Conservation (phyloP, 2,888 invertebrate species). For the Diarsia brunnea region DNA sequence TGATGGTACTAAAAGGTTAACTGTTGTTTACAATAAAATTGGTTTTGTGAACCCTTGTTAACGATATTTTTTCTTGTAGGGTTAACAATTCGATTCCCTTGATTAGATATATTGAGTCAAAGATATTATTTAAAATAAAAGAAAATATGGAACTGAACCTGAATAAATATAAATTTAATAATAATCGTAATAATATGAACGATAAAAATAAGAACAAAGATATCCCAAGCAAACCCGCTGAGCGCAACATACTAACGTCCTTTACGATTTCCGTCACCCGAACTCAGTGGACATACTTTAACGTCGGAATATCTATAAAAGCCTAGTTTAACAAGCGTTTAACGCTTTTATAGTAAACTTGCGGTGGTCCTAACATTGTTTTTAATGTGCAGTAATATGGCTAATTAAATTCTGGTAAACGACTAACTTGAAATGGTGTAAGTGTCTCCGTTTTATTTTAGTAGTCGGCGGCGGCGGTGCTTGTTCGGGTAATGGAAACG, state of each 20-base stretch:
- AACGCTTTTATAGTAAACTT: conserved; percentile 82
- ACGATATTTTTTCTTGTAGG: neutral
- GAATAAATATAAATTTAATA: no score
- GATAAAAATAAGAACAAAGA: conserved; percentile 15
- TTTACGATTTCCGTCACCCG: conserved; percentile 71
- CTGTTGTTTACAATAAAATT: conserved; percentile 36
- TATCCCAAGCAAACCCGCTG: conserved; percentile 17
- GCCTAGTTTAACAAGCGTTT: conserved; percentile 79
- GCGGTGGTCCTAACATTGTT: conserved; percentile 89
- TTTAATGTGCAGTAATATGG: conserved; percentile 88
- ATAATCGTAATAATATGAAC: no score
- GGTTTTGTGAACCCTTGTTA: conserved; percentile 15
- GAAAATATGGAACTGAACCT: neutral
- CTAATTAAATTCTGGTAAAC: conserved; percentile 85
- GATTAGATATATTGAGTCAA: neutral
- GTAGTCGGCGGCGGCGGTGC: conserved; percentile 50
- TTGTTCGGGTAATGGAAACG: conserved; percentile 49
- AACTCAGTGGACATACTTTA: conserved; percentile 68
- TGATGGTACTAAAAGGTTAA: conserved; percentile 49
- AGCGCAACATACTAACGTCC: conserved; percentile 50
- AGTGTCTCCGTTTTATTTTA: conserved; percentile 69
- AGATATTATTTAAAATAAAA: no score
- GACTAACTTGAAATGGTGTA: conserved; percentile 71
- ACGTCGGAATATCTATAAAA: conserved; percentile 79
- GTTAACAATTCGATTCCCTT: neutral